Percentiles rank a stretch among this genome's conserved stretches.
These are phyloP conservation scores for Meta bourneti DNA, from an alignment of 2,888 invertebrate species.

Conservation along the genomic window DNA sequence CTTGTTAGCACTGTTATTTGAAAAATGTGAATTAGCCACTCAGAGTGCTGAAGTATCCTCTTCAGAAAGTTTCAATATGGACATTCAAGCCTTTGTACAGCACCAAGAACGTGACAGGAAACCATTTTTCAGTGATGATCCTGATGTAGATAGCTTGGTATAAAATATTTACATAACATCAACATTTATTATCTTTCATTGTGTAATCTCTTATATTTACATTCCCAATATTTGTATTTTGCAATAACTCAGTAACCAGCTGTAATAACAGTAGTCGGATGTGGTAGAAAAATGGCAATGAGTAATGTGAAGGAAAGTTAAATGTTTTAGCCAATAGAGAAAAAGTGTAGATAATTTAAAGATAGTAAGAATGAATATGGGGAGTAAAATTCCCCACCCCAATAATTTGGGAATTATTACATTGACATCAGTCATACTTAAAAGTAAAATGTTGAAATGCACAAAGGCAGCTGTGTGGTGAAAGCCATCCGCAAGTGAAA, in stretches of 20 bases:
- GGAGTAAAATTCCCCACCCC: too few relatives aligned
- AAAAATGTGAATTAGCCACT: constrained; percentile 98
- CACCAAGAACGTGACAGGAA: constrained; percentile 92
- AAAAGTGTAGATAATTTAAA: too few relatives aligned
- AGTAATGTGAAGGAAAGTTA: too few relatives aligned
- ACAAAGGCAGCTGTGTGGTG: too few relatives aligned
- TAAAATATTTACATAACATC: constrained; percentile 78
- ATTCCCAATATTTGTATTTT: neutral
- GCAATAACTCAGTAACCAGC: neutral
- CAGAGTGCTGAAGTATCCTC: constrained; percentile 92
- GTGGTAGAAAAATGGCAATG: too few relatives aligned
- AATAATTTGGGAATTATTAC: too few relatives aligned
- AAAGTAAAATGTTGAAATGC: too few relatives aligned
- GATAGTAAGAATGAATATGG: too few relatives aligned
- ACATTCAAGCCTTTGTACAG: constrained; percentile 92
- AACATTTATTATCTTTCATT: neutral
- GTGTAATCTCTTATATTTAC: neutral
- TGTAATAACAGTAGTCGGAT: too few relatives aligned
- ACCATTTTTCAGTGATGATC: constrained; percentile 93
- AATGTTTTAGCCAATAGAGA: too few relatives aligned
- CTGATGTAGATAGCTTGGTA: constrained; percentile 96
- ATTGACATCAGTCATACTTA: too few relatives aligned
- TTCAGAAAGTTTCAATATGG: constrained; percentile 94
- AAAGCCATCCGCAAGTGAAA: too few relatives aligned
- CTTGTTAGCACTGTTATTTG: constrained; percentile 92